Evolutionary conservation across 2,113 vertebrate genomes (phyloP).

Genomic region (Odontesthes bonariensis): DNA sequence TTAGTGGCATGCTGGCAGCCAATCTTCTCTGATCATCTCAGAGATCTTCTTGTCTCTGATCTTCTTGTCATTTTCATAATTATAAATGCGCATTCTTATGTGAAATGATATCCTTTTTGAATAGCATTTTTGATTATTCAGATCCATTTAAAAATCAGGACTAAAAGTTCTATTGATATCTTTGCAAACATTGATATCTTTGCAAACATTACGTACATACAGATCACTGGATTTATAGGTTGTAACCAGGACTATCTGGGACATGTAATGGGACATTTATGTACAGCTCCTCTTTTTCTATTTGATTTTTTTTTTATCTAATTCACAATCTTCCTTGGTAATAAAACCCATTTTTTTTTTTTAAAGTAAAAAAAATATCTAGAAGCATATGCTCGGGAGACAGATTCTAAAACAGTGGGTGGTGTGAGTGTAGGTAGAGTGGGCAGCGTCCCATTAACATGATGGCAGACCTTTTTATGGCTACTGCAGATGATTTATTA

Average conservation of each 20-base stretch:
- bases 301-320: neutral
- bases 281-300: neutral
- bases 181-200: too few species aligned
- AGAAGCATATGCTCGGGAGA: neutral
- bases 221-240: neutral
- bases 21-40: conserved; percentile 40
- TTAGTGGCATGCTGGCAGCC: neutral
- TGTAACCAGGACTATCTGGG: neutral
- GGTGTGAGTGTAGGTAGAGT: conserved; percentile 30
- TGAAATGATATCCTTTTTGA: conserved; percentile 1
- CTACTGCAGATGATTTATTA: conserved; percentile 65
- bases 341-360: neutral
- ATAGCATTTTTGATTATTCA: neutral
- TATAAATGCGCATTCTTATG: neutral
- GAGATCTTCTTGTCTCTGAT: too few species aligned
- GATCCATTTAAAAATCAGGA: conserved; percentile 1
- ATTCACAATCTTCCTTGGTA: conserved; percentile 12
- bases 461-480: conserved; percentile 49
- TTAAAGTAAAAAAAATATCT: neutral
- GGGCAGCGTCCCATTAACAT: conserved; percentile 53
- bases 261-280: neutral
- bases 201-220: too few species aligned
- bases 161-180: too few species aligned
- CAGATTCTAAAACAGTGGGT: conserved; percentile 24
- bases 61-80: conserved; percentile 10